Evolutionary conservation across 1,140 invertebrate species (phyloP), one percentile per base, ranked within the genome.

Genomic region (Probaryconus sp.): DNA sequence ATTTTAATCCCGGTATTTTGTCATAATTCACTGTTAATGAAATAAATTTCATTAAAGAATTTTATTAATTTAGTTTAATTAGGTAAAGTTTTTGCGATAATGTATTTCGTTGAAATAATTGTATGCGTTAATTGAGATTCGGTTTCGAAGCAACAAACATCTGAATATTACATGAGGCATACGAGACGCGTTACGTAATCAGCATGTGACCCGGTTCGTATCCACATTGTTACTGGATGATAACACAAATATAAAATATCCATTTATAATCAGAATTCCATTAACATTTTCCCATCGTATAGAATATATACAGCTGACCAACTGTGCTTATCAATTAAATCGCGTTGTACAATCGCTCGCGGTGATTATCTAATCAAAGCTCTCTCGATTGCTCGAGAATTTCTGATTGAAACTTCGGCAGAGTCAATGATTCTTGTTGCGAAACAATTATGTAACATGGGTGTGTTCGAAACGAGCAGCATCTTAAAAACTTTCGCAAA

Each of bases 321-420:
- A 33, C 38, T 38, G 33, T 11, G 51, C 51, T 56, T 33, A 33
- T 43, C 51, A 33, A 20, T 43, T 26, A 20, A 43, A 43, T 40
- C 51, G 17, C 18, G 31, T 31, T 24, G 13, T 13, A 13, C 47
- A 30, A 64, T 64, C 48, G 18, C 35, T 51, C 37, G 38, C 37
- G 38, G 13, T 28, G 16, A 37, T 64, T 64, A 64, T 64, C 48
- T 64, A 64, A 64, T 64, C 60, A 9, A 18, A 9, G 10, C n/a
- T n/a, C n/a, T n/a, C n/a, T n/a, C n/a, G n/a, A n/a, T 7, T 3
- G 5, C 53, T 6, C 16, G 16, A 26, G 43, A 40, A 14, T 5
- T 7, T 33, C 16, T 5, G 35, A 16, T 24, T 7, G n/a, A 31
- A 51, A 11, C 43, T n/a, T n/a, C 18, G 37, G 14, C 30, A 10